Evolutionary conservation across 2,797 vertebrate genomes (phyloP).

Genomic region (Presbytis comata): DNA sequence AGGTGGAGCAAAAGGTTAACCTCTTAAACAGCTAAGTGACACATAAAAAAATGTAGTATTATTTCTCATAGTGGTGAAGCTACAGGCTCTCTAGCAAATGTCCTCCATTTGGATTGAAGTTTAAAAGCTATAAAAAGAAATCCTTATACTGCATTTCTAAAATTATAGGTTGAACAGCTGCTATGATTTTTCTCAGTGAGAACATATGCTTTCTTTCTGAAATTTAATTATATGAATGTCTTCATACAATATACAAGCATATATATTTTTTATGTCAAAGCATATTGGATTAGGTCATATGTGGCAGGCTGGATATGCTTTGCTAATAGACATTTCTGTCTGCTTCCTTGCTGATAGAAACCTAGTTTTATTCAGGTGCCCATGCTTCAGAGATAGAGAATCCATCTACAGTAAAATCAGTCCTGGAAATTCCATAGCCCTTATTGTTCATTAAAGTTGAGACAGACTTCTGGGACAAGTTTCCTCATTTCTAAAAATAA

Average conservation of each 20-base stretch:
- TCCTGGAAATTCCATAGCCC: neutral
- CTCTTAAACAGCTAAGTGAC: conserved; percentile 63
- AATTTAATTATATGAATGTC: neutral
- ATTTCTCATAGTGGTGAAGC: conserved; percentile 23
- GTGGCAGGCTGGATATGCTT: neutral
- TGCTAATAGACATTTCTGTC: neutral
- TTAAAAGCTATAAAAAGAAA: conserved; percentile 13
- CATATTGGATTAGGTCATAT: neutral
- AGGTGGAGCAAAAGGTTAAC: conserved; percentile 55
- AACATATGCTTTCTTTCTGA: neutral
- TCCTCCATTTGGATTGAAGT: conserved; percentile 35
- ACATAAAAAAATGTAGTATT: conserved; percentile 52
- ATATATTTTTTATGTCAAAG: neutral
- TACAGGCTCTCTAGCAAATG: neutral
- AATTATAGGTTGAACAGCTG: neutral
- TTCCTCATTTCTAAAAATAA: conserved; percentile 13
- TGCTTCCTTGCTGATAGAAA: neutral
- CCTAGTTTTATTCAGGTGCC: neutral
- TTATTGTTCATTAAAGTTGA: neutral
- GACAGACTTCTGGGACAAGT: neutral
- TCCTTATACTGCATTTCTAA: neutral
- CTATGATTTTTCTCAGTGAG: neutral
- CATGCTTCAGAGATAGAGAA: neutral
- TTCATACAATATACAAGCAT: neutral
- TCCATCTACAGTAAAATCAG: neutral